Evolutionary conservation across 2,888 invertebrate genomes (phyloP), one percentile per base, ranked within the genome.

Genomic region (Chirona hameri): DNA sequence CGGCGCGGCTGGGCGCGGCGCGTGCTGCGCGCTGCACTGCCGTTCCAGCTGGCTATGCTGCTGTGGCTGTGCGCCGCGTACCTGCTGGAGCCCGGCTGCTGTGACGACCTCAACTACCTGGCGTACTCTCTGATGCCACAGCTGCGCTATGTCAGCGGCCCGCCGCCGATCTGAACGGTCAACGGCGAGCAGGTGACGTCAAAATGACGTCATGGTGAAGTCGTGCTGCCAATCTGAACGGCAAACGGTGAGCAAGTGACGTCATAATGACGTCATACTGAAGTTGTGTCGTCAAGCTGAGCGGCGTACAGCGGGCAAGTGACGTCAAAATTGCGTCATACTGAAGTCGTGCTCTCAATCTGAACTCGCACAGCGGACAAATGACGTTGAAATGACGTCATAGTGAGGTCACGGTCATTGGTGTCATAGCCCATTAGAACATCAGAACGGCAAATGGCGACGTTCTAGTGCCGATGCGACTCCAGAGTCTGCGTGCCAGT

Each of bases 131-230:
- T 95, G 72, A 92, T 93, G n/a, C 94, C 95, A 10, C 94, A 94
- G 86, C 89, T 95, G 83, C 92, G 93, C 86, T 95, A 95, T 88
- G 91, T 94, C n/a, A 91, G 93, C 84, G 94, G 94, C 84, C 94
- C 94, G 18, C 95, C 94, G 31, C 95, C 95, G 14, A 91, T 93
- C 85, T 94, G 91, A 91, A 21, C 60, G 21, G 24, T 0, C 0
- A 1, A 0, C 65, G 65, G n/a, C 7, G n/a, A 5, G 27, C 65
- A 3, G 12, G 65, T 9, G 10, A 9, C n/a, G 65, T 27, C 24
- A n/a, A 4, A n/a, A 4, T 65, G n/a, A 5, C 65, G 57, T 21
- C 57, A 57, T 24, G 21, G 2, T 2, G 21, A 24, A 21, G 21
- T 21, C 14, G 55, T 18, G 24, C 60, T 24, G 60, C 24, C 57